Percentiles rank a stretch among this genome's conserved stretches.
These are phyloP conservation scores for Xylota segnis DNA, from an alignment of 2,888 invertebrate species.

Conservation along the genomic window DNA sequence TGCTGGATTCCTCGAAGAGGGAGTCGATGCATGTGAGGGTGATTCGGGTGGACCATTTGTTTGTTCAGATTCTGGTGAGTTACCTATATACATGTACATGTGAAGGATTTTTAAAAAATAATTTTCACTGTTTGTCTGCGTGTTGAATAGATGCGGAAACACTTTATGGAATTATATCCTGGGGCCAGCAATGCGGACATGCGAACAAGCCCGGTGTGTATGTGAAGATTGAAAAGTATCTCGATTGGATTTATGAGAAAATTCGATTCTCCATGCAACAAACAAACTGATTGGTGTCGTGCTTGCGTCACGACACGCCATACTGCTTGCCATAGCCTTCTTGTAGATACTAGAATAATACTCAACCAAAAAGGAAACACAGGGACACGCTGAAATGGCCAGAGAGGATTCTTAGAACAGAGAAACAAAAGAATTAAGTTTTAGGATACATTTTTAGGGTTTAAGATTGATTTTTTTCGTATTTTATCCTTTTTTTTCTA, in stretches of 20 bases:
- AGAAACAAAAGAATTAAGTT: background rate
- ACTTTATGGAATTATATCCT: conserved; percentile 90
- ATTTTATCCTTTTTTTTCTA: background rate
- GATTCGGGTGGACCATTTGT: conserved; percentile 94
- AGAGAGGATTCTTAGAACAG: background rate
- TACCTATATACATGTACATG: conserved; percentile 2
- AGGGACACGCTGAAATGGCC: background rate
- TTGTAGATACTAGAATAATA: conserved; percentile 53
- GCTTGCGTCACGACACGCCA: conserved; percentile 8
- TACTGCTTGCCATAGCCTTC: conserved; percentile 33
- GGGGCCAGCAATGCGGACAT: conserved; percentile 91
- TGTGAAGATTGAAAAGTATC: conserved; percentile 88
- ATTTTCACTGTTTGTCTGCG: conserved; percentile 13
- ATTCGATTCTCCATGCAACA: conserved; percentile 82
- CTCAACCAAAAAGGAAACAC: conserved; percentile 23
- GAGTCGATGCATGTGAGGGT: conserved; percentile 92
- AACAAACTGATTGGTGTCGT: conserved; percentile 32
- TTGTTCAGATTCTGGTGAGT: conserved; percentile 87
- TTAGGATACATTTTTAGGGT: background rate
- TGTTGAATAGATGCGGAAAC: conserved; percentile 87
- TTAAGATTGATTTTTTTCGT: conserved; percentile 4
- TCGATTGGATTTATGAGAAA: conserved; percentile 88
- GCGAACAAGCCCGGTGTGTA: conserved; percentile 91
- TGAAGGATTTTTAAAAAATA: conserved; percentile 1
- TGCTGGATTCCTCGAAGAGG: conserved; percentile 91